Conservation (phyloP, 2,888 invertebrate species). For the Isotomurus palustris region DNA sequence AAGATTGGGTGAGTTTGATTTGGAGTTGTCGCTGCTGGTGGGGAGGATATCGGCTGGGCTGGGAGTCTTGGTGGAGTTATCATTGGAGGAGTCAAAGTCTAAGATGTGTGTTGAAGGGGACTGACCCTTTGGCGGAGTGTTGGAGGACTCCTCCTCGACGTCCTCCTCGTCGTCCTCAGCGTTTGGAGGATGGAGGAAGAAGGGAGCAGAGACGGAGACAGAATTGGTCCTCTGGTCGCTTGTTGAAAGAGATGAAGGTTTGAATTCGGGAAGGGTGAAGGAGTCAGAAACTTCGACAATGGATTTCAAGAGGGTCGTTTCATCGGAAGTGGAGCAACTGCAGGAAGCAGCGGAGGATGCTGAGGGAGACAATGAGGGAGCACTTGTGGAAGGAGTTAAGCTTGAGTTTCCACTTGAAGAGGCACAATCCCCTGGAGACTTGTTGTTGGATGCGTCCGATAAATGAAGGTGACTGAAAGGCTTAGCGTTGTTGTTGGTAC, state of each 20-base stretch:
- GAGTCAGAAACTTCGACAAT: conserved; percentile 32
- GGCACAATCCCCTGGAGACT: conserved; percentile 26
- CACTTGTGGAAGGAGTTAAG: conserved; percentile 39
- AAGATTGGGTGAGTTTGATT: background rate
- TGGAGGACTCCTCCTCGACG: background rate
- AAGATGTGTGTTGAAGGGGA: background rate
- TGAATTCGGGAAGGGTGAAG: conserved; percentile 30
- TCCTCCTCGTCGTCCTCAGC: conserved; percentile 9
- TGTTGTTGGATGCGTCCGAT: background rate
- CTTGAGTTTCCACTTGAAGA: conserved; percentile 44
- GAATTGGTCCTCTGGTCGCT: background rate
- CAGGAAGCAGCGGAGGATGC: conserved; percentile 33
- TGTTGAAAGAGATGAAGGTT: background rate
- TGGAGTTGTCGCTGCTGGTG: conserved; percentile 1
- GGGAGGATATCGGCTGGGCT: too few species aligned
- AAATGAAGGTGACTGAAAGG: conserved; percentile 11
- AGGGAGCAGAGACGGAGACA: conserved; percentile 31
- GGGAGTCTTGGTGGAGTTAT: background rate
- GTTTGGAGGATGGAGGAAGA: conserved; percentile 46
- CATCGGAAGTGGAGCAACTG: conserved; percentile 32
- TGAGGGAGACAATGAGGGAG: conserved; percentile 41
- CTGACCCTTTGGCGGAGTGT: conserved; percentile 1
- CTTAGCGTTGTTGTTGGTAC: background rate
- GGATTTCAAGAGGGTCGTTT: conserved; percentile 23
- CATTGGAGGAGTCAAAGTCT: background rate